Conservation (phyloP, 1,140 invertebrate genomes). For the Nomia melanderi region DNA sequence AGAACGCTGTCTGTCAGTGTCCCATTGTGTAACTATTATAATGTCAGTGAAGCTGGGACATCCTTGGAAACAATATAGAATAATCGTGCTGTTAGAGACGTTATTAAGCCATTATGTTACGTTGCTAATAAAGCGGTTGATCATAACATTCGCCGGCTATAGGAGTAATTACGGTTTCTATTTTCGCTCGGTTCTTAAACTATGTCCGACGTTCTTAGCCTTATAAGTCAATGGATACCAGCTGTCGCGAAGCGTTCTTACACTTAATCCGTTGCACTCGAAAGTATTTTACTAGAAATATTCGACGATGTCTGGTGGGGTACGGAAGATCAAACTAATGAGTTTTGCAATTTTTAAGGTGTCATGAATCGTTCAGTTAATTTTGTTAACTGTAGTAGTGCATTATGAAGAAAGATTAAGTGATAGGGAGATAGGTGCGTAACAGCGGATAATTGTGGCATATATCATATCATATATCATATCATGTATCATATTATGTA, state of each 20-base stretch:
- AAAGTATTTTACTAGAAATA: background rate
- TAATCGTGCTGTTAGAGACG: background rate
- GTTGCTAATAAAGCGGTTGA: conserved; percentile 9
- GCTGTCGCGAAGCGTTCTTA: background rate
- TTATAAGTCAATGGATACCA: background rate
- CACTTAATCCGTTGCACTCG: background rate
- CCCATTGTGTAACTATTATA: background rate
- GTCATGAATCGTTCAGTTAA: too few species aligned
- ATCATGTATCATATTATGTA: too few species aligned
- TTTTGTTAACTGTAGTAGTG: too few species aligned
- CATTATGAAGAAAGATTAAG: too few species aligned
- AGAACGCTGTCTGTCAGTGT: background rate
- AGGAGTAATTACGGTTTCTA: conserved; percentile 26
- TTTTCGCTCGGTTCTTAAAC: background rate
- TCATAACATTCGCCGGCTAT: conserved; percentile 11
- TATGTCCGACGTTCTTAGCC: background rate
- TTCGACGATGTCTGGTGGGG: too few species aligned
- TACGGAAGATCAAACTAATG: too few species aligned
- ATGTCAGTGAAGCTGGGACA: background rate
- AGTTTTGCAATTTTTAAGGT: too few species aligned
- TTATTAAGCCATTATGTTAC: conserved; percentile 14
- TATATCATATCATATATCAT: too few species aligned
- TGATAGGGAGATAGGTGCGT: too few species aligned
- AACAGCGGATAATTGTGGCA: too few species aligned
- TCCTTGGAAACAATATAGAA: conserved; percentile 14